These are phyloP conservation scores for Cheilosia pagana DNA, from an alignment of 2,888 invertebrate genomes.

Conservation along the genomic window DNA sequence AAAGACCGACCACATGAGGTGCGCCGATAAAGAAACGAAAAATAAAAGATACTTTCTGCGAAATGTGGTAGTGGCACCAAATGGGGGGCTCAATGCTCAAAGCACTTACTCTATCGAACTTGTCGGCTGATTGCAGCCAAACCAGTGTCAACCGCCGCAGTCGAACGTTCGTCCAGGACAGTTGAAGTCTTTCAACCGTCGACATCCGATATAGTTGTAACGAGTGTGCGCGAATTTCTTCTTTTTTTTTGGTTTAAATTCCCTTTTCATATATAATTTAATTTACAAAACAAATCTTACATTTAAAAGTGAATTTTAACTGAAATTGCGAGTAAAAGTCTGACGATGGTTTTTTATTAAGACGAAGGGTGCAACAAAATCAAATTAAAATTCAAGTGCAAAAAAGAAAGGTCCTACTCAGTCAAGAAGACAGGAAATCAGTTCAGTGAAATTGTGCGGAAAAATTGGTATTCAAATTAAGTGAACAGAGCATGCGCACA, in stretches of 20 bases:
- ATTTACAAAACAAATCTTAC: background rate
- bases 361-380: conserved; percentile 13
- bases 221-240: conserved; percentile 34
- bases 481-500: conserved; percentile 44
- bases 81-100: conserved; percentile 44
- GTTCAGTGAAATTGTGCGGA: conserved; percentile 43
- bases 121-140: conserved; percentile 59
- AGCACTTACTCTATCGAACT: conserved; percentile 60
- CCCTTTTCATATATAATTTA: background rate
- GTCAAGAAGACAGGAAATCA: conserved; percentile 33
- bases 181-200: conserved; percentile 32
- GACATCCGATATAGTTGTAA: conserved; percentile 30
- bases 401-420: conserved; percentile 1
- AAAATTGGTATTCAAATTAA: conserved; percentile 22
- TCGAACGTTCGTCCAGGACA: conserved; percentile 67
- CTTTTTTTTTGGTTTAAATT: no score
- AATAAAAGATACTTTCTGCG: conserved; percentile 51
- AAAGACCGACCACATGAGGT: conserved; percentile 38
- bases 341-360: conserved; percentile 46
- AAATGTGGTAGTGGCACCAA: conserved; percentile 57
- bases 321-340: conserved; percentile 12
- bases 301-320: background rate
- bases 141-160: conserved; percentile 64
- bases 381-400: background rate
- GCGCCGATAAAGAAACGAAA: conserved; percentile 53